phyloP scores from a whole-genome alignment of 2,113 vertebrate species.

The Hippocampus comes region DNA sequence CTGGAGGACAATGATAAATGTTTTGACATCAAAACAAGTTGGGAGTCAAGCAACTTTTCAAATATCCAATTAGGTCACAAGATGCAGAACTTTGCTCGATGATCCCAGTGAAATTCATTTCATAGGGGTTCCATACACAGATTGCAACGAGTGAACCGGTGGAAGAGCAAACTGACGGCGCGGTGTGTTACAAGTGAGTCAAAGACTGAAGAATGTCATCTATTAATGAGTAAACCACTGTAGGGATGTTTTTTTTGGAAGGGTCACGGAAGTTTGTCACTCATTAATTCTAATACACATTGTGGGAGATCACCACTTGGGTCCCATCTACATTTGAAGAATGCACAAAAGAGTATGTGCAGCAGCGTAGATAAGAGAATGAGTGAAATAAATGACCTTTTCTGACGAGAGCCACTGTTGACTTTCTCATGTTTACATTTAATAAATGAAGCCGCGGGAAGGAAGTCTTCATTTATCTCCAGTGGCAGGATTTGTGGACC shows the following conservation, averaged over 20 bases:
- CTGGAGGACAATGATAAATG: no score
- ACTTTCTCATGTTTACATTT: conserved; percentile 10
- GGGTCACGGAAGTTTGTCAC: not conserved
- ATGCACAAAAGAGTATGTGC: not conserved
- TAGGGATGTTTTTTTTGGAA: not conserved
- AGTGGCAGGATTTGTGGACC: conserved; percentile 25
- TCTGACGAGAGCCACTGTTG: not conserved
- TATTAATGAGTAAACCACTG: conserved; percentile 30
- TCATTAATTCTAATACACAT: not conserved
- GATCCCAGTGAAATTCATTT: not conserved
- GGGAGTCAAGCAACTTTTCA: no score
- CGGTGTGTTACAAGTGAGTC: conserved; percentile 3
- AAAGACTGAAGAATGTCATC: conserved; percentile 17
- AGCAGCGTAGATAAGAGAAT: not conserved
- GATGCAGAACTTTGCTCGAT: not conserved
- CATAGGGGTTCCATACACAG: not conserved
- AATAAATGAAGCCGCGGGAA: conserved; percentile 28
- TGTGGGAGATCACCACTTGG: not conserved
- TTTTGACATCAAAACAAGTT: no score
- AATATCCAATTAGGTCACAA: not conserved
- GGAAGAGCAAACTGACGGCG: not conserved
- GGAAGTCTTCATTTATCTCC: conserved; percentile 46
- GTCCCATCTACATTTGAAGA: not conserved
- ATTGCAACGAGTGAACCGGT: not conserved
- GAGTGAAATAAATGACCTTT: conserved; percentile 2